A percentile compares a stretch with the other conserved stretches of the same genome.
Conservation (phyloP, 1,140 invertebrate genomes). For the Adelges cooleyi region DNA sequence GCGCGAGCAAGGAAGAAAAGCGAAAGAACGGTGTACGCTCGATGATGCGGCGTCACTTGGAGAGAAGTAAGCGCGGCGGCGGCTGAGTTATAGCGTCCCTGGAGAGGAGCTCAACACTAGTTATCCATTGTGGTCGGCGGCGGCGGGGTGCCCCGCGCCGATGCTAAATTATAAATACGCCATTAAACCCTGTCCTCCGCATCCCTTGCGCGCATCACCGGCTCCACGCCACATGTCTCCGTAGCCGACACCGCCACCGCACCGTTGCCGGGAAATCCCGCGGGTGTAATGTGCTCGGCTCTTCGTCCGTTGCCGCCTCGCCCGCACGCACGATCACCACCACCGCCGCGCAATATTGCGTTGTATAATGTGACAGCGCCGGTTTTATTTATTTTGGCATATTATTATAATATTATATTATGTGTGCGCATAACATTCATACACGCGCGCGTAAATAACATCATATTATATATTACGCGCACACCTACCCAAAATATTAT, state of each 20-base stretch:
- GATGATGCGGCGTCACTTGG: slow-evolving; percentile 7
- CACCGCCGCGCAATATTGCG: background rate
- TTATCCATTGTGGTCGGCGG: slow-evolving; percentile 27
- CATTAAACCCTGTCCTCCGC: slow-evolving; percentile 24
- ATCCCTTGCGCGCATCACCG: background rate
- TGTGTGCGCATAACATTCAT: no score
- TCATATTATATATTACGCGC: no score
- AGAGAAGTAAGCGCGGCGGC: background rate
- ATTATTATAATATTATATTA: no score
- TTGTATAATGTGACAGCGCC: no score
- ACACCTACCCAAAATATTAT: no score
- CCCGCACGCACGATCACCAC: background rate
- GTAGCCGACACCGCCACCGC: background rate
- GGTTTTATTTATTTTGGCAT: no score
- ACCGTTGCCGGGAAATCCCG: slow-evolving; percentile 12
- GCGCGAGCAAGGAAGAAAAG: background rate
- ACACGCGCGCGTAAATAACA: no score
- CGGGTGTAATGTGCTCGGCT: slow-evolving; percentile 16
- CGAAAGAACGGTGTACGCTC: background rate
- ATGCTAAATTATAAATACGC: slow-evolving; percentile 28
- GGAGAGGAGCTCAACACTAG: slow-evolving; percentile 28
- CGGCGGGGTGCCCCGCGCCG: background rate
- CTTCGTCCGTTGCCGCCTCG: background rate
- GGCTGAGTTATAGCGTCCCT: slow-evolving; percentile 26
- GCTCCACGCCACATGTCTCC: background rate